A percentile compares a stretch with the other conserved stretches of the same genome.
Conservation (phyloP, 1,140 invertebrate species). For the Trichomalopsis sarcophagae region DNA sequence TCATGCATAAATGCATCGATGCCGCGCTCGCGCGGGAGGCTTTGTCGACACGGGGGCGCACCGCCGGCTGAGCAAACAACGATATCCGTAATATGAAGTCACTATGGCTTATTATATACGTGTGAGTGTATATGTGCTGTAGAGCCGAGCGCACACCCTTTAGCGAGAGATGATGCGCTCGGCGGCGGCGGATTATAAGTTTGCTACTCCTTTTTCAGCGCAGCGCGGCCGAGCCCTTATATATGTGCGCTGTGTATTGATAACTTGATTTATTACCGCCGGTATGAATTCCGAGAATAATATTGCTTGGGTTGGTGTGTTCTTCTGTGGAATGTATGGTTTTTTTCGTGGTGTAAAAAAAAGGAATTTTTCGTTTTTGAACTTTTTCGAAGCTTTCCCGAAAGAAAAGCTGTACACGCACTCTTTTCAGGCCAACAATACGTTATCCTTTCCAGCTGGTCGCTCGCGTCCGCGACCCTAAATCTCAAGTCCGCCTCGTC, state of each 20-base stretch:
- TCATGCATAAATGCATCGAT: slow-evolving; percentile 63
- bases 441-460: background rate
- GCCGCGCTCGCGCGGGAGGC: slow-evolving; percentile 35
- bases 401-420: too few relatives aligned
- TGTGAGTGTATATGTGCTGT: background rate
- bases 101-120: slow-evolving; percentile 52
- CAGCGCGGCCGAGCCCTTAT: background rate
- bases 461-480: background rate
- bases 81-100: slow-evolving; percentile 61
- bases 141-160: background rate
- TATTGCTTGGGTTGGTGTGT: too few relatives aligned
- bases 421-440: background rate
- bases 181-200: background rate
- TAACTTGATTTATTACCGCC: background rate
- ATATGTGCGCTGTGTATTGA: background rate
- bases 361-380: too few relatives aligned
- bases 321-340: too few relatives aligned
- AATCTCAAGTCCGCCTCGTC: background rate
- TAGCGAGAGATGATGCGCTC: background rate
- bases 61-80: slow-evolving; percentile 63
- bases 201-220: background rate
- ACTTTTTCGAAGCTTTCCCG: too few relatives aligned
- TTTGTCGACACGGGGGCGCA: slow-evolving; percentile 53
- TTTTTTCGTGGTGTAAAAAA: too few relatives aligned
- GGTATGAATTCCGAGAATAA: background rate